These are phyloP conservation scores for Enteromius fasciolatus DNA, from an alignment of 2,797 vertebrate genomes.

Conservation along the genomic window DNA sequence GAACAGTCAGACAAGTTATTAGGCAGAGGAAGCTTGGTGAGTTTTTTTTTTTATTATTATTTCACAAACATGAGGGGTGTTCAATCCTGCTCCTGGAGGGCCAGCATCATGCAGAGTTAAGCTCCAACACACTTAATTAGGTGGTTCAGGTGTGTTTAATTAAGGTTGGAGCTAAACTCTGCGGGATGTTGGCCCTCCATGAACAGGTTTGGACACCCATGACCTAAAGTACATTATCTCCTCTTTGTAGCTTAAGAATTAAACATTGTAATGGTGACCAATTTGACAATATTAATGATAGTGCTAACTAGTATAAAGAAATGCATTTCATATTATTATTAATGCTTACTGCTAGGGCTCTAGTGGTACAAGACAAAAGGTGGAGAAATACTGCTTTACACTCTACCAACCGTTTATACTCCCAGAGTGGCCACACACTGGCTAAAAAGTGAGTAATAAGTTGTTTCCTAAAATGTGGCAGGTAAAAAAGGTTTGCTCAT, in stretches of 20 bases:
- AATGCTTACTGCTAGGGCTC: not conserved
- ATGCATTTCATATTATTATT: not conserved
- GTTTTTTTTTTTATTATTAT: not conserved
- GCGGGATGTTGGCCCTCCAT: not conserved
- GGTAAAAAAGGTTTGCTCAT: not conserved
- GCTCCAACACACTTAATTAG: not conserved
- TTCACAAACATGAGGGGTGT: not conserved
- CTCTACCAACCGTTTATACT: not conserved
- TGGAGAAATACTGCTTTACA: not conserved
- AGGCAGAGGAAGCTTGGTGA: not conserved
- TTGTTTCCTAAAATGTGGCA: not conserved
- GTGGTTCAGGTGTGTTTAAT: not conserved
- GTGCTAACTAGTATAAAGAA: not conserved
- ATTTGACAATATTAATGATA: slow-evolving; percentile 1
- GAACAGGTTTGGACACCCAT: not conserved
- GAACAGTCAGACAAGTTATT: not conserved
- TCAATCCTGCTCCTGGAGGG: not conserved
- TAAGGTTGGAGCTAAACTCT: not conserved
- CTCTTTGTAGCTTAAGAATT: not conserved
- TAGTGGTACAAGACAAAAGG: not conserved
- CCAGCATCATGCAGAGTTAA: not conserved
- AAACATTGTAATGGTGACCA: not conserved
- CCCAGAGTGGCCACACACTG: not conserved
- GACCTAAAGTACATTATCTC: not conserved
- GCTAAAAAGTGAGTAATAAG: not conserved